A percentile compares a stretch with the other conserved stretches of the same genome.
Evolutionary conservation across 2,888 invertebrate genomes (phyloP).

Genomic region (Iphiclides podalirius): DNA sequence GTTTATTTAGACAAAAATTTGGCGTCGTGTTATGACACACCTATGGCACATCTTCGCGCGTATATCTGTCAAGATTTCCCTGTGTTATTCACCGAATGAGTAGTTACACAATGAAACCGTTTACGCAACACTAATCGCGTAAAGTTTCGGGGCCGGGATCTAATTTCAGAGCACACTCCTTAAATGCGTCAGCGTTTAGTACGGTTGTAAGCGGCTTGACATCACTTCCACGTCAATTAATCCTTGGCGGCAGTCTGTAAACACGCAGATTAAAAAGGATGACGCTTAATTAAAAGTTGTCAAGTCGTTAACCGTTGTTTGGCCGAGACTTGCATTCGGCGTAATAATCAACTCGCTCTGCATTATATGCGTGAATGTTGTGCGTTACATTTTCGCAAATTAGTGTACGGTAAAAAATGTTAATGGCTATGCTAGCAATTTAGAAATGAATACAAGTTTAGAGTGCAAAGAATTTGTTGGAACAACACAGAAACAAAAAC

Average conservation of each 20-base stretch:
- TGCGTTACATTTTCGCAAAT: too few relatives aligned
- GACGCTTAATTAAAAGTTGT: neutral
- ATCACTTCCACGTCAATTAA: constrained; percentile 20
- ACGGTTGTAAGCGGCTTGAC: constrained; percentile 15
- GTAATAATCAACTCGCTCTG: too few relatives aligned
- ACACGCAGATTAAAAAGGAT: constrained; percentile 13
- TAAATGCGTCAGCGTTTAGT: constrained; percentile 12
- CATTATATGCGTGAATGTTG: too few relatives aligned
- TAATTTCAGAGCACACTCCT: constrained; percentile 9
- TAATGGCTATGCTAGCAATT: too few relatives aligned
- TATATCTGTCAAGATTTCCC: too few relatives aligned
- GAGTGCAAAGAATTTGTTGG: too few relatives aligned
- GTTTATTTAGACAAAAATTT: too few relatives aligned
- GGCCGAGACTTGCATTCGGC: neutral
- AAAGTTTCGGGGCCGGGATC: neutral
- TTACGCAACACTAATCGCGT: neutral
- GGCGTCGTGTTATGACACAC: too few relatives aligned
- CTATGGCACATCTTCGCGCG: too few relatives aligned
- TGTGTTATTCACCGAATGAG: too few relatives aligned
- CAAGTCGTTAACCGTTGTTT: neutral
- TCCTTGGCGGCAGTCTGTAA: constrained; percentile 8
- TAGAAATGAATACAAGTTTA: too few relatives aligned
- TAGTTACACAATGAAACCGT: neutral
- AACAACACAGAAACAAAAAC: neutral
- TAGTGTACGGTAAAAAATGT: too few relatives aligned